Conservation (phyloP, 1,140 invertebrate species). For the Zaprionus taronus region DNA sequence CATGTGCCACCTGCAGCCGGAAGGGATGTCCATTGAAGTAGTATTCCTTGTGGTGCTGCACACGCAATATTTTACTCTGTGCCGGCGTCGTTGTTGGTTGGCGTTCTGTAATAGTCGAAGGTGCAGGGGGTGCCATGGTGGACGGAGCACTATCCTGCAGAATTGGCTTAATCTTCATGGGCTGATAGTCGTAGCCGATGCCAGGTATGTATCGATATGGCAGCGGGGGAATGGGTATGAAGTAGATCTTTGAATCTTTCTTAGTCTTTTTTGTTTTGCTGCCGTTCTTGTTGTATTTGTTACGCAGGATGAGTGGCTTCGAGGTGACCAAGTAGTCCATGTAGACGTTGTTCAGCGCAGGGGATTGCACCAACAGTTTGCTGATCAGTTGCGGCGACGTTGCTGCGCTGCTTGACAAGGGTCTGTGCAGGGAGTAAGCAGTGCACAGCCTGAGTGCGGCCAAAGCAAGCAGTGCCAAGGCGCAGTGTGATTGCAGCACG, state of each 20-base stretch:
- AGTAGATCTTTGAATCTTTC: constrained; percentile 83
- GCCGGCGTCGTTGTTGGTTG: constrained; percentile 10
- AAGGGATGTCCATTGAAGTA: constrained; percentile 80
- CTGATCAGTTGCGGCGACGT: constrained; percentile 23
- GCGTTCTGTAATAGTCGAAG: constrained; percentile 15
- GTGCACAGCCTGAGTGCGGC: constrained; percentile 13
- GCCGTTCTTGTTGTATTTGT: constrained; percentile 68
- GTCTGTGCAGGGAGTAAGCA: constrained; percentile 42
- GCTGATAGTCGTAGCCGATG: constrained; percentile 78
- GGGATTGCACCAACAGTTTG: constrained; percentile 73
- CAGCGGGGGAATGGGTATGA: constrained; percentile 78
- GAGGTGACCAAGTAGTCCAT: constrained; percentile 79
- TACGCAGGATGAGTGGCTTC: constrained; percentile 70
- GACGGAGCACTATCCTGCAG: constrained; percentile 28
- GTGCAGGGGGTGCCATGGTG: neutral
- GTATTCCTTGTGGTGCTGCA: constrained; percentile 74
- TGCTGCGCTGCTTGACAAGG: constrained; percentile 26
- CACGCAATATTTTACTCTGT: constrained; percentile 61
- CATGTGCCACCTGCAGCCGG: constrained; percentile 76
- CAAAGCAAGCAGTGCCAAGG: constrained; percentile 32
- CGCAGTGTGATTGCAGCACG: constrained; percentile 15
- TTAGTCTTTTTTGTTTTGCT: constrained; percentile 79
- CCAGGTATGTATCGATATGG: constrained; percentile 81
- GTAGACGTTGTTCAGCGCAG: constrained; percentile 70
- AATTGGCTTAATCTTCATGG: constrained; percentile 78